Evolutionary conservation across 2,888 invertebrate species (phyloP).

Genomic region (Cataglyphis cursor): DNA sequence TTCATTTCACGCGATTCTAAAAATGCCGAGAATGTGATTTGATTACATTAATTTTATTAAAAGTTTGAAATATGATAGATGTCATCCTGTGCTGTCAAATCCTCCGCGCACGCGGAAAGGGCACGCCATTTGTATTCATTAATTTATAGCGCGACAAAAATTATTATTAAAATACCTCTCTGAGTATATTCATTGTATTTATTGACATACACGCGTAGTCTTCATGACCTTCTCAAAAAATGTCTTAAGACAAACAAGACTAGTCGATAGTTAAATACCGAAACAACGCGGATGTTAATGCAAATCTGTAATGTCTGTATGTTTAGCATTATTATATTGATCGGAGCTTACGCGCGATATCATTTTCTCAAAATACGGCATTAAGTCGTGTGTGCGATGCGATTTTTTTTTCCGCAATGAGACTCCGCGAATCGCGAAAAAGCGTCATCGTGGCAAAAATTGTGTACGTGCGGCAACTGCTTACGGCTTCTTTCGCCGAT

Average conservation of each 20-base stretch:
- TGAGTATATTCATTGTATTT: slow-evolving; percentile 74
- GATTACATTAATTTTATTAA: slow-evolving; percentile 26
- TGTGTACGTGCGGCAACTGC: slow-evolving; percentile 81
- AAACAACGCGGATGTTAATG: slow-evolving; percentile 56
- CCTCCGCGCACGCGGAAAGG: slow-evolving; percentile 49
- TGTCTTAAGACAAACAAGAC: slow-evolving; percentile 64
- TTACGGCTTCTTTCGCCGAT: slow-evolving; percentile 73
- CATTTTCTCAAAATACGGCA: not conserved
- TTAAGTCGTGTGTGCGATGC: slow-evolving; percentile 37
- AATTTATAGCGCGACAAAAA: slow-evolving; percentile 80
- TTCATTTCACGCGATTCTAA: not conserved
- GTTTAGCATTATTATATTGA: slow-evolving; percentile 53
- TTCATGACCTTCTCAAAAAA: slow-evolving; percentile 57
- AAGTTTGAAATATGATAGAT: not conserved
- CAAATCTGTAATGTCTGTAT: slow-evolving; percentile 24
- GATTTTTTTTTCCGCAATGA: slow-evolving; percentile 56
- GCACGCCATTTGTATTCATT: slow-evolving; percentile 66
- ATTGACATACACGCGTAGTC: slow-evolving; percentile 75
- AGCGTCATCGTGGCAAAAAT: slow-evolving; percentile 70
- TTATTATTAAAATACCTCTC: slow-evolving; percentile 78
- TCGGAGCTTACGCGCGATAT: slow-evolving; percentile 42
- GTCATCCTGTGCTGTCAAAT: slow-evolving; percentile 24
- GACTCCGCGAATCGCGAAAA: slow-evolving; percentile 48
- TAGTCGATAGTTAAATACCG: slow-evolving; percentile 65
- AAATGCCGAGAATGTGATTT: not conserved